phyloP scores from a whole-genome alignment of 2,113 vertebrate species.

The Neolamprologus sp. region DNA sequence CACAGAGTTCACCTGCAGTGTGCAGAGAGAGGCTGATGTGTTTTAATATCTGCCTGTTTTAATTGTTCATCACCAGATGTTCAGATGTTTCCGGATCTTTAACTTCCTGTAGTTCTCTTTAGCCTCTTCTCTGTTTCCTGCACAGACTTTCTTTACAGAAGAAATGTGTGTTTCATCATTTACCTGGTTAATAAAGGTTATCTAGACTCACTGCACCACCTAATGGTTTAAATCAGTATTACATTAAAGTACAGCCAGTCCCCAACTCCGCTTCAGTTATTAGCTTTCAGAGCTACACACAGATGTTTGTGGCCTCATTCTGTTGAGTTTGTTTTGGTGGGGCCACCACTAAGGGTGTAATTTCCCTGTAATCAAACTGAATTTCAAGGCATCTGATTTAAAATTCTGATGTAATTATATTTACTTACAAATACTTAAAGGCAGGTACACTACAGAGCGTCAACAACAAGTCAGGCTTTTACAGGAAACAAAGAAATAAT shows the following conservation, averaged over 20 bases:
- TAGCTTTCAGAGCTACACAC: background rate
- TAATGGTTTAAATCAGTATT: background rate
- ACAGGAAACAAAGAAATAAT: background rate
- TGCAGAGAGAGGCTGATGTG: background rate
- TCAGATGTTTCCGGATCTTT: background rate
- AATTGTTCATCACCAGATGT: background rate
- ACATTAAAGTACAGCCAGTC: background rate
- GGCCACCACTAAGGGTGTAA: fast-evolving
- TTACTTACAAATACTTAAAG: background rate
- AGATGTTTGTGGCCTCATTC: background rate
- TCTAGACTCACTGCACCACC: background rate
- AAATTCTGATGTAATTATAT: background rate
- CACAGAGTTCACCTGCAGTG: background rate
- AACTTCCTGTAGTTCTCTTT: background rate
- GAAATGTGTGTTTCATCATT: background rate
- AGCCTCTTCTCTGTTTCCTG: background rate
- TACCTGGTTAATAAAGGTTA: background rate
- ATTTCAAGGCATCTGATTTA: background rate
- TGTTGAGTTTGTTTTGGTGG: background rate
- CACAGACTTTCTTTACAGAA: background rate
- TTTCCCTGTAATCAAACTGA: fast-evolving
- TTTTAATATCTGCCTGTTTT: background rate
- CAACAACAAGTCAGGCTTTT: background rate
- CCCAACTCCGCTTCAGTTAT: background rate
- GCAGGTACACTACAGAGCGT: fast-evolving